phyloP scores from a whole-genome alignment of 2,113 vertebrate genomes.

The Laterallus jamaicensis region DNA sequence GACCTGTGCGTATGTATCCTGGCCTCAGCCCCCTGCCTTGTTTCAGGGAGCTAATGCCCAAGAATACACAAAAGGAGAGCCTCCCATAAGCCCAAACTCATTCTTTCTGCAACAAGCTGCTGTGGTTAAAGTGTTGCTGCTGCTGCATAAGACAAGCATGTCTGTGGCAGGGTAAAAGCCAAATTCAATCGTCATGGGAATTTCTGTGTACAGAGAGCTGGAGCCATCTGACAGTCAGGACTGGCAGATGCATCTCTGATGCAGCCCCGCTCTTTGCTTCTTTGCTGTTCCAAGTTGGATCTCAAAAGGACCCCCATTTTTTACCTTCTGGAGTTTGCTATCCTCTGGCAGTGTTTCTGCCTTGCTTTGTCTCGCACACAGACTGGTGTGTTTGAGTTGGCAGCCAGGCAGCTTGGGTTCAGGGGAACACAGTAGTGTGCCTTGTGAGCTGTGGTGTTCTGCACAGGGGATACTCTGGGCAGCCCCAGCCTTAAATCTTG shows the following conservation, averaged over 20 bases:
- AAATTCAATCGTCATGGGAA: not conserved
- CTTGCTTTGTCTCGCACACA: not conserved
- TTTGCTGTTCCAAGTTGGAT: not conserved
- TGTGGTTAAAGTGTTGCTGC: not conserved
- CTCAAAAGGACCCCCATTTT: not conserved
- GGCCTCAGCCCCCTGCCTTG: not conserved
- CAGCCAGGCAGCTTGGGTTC: not conserved
- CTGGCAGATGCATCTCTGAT: not conserved
- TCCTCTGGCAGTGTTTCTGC: not conserved
- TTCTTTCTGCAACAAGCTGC: slow-evolving; percentile 4
- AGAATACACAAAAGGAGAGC: not conserved
- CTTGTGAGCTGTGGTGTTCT: not conserved
- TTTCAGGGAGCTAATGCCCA: not conserved
- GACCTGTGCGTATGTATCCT: not conserved
- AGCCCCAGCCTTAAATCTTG: not conserved
- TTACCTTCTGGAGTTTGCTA: not conserved
- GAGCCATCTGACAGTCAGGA: not conserved
- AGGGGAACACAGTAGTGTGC: accelerated
- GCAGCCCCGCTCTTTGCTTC: not conserved
- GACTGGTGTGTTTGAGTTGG: not conserved
- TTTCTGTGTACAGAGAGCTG: not conserved
- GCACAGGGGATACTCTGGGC: not conserved
- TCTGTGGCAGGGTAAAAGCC: not conserved
- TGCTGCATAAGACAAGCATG: not conserved
- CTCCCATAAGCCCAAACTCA: not conserved